phyloP scores from a whole-genome alignment of 2,113 vertebrate species.

The Corynorhinus townsendii region DNA sequence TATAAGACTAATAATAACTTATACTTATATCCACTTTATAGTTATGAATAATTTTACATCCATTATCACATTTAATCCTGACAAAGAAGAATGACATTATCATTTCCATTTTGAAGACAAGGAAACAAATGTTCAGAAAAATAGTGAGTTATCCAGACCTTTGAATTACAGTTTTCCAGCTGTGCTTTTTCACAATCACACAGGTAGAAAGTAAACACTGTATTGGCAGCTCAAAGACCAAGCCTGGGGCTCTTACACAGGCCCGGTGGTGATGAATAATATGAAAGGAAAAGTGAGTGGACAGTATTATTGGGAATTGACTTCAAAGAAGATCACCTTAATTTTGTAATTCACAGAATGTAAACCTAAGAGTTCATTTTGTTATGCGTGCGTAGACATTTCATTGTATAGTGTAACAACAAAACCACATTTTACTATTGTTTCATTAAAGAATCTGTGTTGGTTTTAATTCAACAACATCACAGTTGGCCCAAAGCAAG shows the following conservation, averaged over 20 bases:
- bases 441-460: neutral
- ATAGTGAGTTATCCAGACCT: neutral
- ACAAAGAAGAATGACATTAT: constrained; percentile 1
- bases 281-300: neutral
- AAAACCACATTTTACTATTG: neutral
- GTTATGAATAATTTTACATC: constrained; percentile 26
- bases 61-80: constrained; percentile 22
- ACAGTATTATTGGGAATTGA: neutral
- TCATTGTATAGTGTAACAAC: neutral
- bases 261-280: neutral
- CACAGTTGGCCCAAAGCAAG: neutral
- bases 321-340: neutral
- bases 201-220: neutral
- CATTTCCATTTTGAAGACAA: constrained; percentile 18
- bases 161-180: neutral
- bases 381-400: neutral
- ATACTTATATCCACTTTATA: constrained; percentile 8
- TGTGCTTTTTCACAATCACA: neutral
- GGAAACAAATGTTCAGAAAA: constrained; percentile 11
- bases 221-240: neutral
- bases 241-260: neutral
- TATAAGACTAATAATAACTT: constrained; percentile 1
- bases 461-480: neutral
- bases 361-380: neutral
- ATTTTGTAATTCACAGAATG: neutral